Evolutionary conservation across 2,797 vertebrate species (phyloP).

Genomic region (Limnodromus scolopaceus): DNA sequence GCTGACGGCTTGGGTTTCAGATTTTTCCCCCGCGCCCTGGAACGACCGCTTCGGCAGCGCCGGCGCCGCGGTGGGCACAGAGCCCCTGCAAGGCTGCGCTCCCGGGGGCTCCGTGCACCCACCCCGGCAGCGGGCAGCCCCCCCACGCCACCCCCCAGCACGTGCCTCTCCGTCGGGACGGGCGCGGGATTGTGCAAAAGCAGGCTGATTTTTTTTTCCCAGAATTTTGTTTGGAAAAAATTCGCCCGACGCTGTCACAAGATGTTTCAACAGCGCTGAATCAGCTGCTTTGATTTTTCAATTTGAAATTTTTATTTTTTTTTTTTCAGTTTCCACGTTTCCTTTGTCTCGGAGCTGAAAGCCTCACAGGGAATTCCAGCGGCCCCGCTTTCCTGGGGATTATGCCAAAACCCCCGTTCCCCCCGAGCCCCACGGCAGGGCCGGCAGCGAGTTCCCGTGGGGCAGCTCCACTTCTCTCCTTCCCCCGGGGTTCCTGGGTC

Average conservation of each 20-base stretch:
- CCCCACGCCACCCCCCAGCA: background rate
- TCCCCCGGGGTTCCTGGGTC: background rate
- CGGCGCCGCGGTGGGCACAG: background rate
- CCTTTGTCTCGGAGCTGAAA: background rate
- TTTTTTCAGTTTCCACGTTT: conserved; percentile 3
- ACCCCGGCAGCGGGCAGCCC: background rate
- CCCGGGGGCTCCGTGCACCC: background rate
- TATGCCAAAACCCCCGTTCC: background rate
- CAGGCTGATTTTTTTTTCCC: background rate
- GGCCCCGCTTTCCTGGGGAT: background rate
- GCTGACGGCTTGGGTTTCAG: background rate
- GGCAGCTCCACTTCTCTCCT: background rate
- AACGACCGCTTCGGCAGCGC: background rate
- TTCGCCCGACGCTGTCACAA: background rate
- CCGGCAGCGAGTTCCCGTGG: background rate
- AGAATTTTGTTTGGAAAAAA: conserved; percentile 32
- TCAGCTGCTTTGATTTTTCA: conserved; percentile 46
- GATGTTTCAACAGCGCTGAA: conserved; percentile 49
- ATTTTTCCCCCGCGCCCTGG: background rate
- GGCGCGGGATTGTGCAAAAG: background rate
- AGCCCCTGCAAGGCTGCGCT: background rate
- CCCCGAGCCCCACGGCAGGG: background rate
- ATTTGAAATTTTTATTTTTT: background rate
- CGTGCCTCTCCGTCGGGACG: background rate
- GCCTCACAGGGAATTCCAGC: conserved; percentile 38